Base-by-base conservation (phyloP, 2,888 invertebrate species). In the Prosopocoilus inquinatus region DNA sequence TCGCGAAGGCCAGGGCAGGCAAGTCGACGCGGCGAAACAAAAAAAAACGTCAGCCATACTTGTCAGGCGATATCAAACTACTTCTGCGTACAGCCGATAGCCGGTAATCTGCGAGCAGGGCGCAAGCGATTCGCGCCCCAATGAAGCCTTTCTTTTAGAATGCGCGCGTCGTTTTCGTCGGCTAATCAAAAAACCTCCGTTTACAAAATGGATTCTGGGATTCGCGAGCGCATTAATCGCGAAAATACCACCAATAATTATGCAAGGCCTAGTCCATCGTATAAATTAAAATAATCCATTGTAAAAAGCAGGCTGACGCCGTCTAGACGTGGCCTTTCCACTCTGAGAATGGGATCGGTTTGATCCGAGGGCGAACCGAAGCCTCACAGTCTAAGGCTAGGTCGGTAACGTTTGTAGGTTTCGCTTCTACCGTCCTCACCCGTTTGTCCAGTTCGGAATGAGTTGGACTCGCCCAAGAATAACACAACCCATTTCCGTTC, bases 191-290 rank as follows among this genome's bases (percentile, higher is more conserved):
- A 64, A 65, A 64, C 66, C 52, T 62, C 62, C 64, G 64, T 61
- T 66, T 66, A 68, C 72, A 72, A 71, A 70, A 72, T 70, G 72
- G 73, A 68, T 70, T 67, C 71, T 68, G 65, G 64, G 65, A 63
- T 55, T 36, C 41, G 41, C 28, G 15, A 39, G 8, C 47, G 50
- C 51, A 13, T 50, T 38, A 41, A 44, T 33, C 34, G 47, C 43
- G 35, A 43, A 46, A 50, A 46, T 47, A 41, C 41, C 41, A 41
- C 41, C 41, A 11, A 41, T 41, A 41, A 41, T 41, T 41, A 41
- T 15, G 16, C 41, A 41, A 41, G 41, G 41, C 13, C 41, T 38
- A 13, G 38, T 34, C 39, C 20, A 43, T 36, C 33, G 35, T 35
- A 46, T 46, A 43, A 50, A 55, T 50, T 35, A 50, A 43, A 50